Conservation (phyloP, 2,888 invertebrate species). For the Drosophila planitibia region DNA sequence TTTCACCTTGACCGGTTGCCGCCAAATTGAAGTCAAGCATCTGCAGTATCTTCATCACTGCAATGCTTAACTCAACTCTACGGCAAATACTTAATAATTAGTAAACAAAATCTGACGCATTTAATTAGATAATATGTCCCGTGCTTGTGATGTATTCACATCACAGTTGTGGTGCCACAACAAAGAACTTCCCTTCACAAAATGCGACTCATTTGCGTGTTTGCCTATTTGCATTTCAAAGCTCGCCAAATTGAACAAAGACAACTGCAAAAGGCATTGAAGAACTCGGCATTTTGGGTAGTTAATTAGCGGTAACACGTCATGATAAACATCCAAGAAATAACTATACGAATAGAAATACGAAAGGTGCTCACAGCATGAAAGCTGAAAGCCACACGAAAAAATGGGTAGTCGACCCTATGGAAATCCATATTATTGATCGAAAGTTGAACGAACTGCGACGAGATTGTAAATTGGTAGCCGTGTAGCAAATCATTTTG, state of each 20-base stretch:
- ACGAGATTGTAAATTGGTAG: conserved; percentile 40
- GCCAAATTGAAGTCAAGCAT: conserved; percentile 44
- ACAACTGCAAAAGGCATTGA: conserved; percentile 56
- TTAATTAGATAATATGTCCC: conserved; percentile 53
- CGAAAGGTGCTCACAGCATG: conserved; percentile 47
- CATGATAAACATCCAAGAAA: conserved; percentile 52
- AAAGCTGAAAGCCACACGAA: conserved; percentile 27
- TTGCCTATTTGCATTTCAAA: conserved; percentile 75
- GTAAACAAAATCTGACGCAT: conserved; percentile 44
- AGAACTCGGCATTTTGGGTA: conserved; percentile 50
- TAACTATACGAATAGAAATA: conserved; percentile 34
- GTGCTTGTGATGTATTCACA: conserved; percentile 33
- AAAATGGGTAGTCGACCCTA: conserved; percentile 23
- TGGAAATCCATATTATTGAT: conserved; percentile 64
- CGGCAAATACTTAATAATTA: conserved; percentile 51
- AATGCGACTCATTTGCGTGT: conserved; percentile 46
- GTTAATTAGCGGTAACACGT: conserved; percentile 68
- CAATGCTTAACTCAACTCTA: conserved; percentile 46
- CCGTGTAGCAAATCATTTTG: conserved; percentile 53
- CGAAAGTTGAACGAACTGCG: conserved; percentile 74
- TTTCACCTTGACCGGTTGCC: conserved; percentile 83
- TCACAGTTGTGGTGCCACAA: conserved; percentile 32
- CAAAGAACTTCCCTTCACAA: conserved; percentile 80
- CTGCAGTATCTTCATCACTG: conserved; percentile 37
- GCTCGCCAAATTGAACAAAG: conserved; percentile 65